phyloP scores from a whole-genome alignment of 2,113 vertebrate species.

The Micronycteris hirsuta region DNA sequence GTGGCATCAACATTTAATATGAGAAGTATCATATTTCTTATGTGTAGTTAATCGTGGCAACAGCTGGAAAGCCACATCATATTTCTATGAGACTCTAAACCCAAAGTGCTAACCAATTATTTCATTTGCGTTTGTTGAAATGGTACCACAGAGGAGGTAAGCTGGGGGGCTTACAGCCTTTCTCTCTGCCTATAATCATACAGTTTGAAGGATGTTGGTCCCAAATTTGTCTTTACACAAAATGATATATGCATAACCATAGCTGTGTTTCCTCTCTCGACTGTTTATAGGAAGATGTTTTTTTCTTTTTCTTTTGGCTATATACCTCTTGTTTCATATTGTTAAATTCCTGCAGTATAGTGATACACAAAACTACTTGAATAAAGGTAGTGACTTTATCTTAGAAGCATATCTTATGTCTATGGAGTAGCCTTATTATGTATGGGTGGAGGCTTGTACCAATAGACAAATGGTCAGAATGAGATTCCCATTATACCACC shows the following conservation, averaged over 20 bases:
- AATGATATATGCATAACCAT: not conserved
- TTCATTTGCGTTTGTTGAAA: not conserved
- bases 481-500: not conserved
- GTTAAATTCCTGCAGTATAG: not conserved
- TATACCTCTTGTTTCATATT: not conserved
- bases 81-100: not conserved
- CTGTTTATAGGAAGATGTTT: not conserved
- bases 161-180: not conserved
- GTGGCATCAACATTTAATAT: not conserved
- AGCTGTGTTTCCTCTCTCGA: not conserved
- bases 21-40: not conserved
- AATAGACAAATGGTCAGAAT: not conserved
- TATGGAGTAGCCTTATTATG: not conserved
- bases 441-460: not conserved
- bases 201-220: not conserved
- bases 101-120: not conserved
- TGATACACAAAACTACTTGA: not conserved
- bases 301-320: not conserved
- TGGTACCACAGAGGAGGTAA: not conserved
- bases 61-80: not conserved
- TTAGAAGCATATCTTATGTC: not conserved
- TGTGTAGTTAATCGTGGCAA: not conserved
- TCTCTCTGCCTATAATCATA: not conserved
- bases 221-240: not conserved
- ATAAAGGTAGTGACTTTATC: not conserved